phyloP scores from a whole-genome alignment of 2,888 invertebrate genomes.

The Zygothrica quintamaculata region DNA sequence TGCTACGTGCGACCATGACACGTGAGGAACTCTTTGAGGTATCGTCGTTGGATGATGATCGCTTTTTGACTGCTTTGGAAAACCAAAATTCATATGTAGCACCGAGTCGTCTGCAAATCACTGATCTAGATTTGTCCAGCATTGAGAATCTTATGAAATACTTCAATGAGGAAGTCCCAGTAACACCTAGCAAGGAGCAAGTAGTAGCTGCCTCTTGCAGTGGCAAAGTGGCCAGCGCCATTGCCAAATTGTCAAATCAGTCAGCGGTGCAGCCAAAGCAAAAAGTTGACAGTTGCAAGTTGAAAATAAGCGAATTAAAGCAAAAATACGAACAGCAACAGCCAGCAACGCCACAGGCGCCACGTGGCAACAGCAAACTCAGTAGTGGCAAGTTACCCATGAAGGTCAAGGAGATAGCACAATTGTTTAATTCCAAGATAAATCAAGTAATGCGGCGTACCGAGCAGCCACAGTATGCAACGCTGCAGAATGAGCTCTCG shows the following conservation, averaged over 20 bases:
- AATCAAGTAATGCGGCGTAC: constrained; percentile 67
- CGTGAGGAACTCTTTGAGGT: constrained; percentile 79
- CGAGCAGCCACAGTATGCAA: constrained; percentile 50
- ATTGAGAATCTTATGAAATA: constrained; percentile 79
- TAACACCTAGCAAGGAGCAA: constrained; percentile 50
- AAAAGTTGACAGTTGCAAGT: constrained; percentile 23
- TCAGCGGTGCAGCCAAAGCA: constrained; percentile 30
- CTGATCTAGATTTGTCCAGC: constrained; percentile 71
- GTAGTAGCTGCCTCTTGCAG: constrained; percentile 4
- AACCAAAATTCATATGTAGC: constrained; percentile 62
- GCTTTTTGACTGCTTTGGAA: constrained; percentile 65
- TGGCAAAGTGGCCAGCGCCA: constrained; percentile 68
- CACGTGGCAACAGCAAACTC: constrained; percentile 25
- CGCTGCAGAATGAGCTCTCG: constrained; percentile 66
- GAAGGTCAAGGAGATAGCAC: constrained; percentile 81
- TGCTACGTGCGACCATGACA: constrained; percentile 71
- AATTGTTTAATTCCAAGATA: constrained; percentile 80
- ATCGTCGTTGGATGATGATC: constrained; percentile 74
- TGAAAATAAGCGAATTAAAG: constrained; percentile 70
- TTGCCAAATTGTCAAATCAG: constrained; percentile 64
- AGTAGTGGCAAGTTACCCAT: constrained; percentile 44
- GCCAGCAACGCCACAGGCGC: constrained; percentile 31
- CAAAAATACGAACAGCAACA: constrained; percentile 68
- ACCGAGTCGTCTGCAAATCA: constrained; percentile 46
- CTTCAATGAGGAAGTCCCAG: constrained; percentile 77